Base-by-base conservation (phyloP, 1,140 invertebrate species). In the Paralvinella palmiformis region DNA sequence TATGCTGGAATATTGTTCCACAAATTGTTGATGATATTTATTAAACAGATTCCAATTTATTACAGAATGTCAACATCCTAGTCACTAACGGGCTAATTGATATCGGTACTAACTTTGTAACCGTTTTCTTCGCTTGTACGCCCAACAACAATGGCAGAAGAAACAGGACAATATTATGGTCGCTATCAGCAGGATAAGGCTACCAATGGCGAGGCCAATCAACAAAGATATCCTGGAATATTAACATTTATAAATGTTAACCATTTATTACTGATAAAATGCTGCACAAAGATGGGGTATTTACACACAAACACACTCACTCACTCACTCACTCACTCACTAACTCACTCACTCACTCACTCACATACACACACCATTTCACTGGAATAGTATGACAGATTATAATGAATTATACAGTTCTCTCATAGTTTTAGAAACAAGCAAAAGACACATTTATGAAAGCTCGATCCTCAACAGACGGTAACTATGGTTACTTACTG, bases 111-210 rank as follows among this genome's bases (percentile, higher is more conserved):
- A n/a, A 20, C 48, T 52, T 22, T 29, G 48, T 20, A 10, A 33
- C 22, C 55, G 55, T 20, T 57, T 57, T 5, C 27, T 20, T 15
- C 55, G 29, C 55, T 57, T 57, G 55, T 57, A 57, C 6, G 22
- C 55, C 27, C 29, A 36, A 33, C 55, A 57, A 27, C 55, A 57
- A 10, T 32, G 55, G 17, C 55, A 57, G 29, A 57, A 31, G 33
- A 32, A 57, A 33, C 55, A 57, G 4, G 20, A 13, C 6, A n/a
- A 24, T 1, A 57, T 33, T 24, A 33, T n/a, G 17, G 48, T 29
- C 48, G 48, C 31, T 22, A 52, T 27, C 10, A 52, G 7, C 48
- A 52, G 48, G 24, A 22, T 29, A 10, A 52, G 48, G 31, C 48
- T 17, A 4, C 48, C 48, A 10, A 52, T 29, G 17, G 48, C 48